Conservation (phyloP, 37 sponge, comb jelly and placozoan species). For the Mnemiopsis leidyi region DNA sequence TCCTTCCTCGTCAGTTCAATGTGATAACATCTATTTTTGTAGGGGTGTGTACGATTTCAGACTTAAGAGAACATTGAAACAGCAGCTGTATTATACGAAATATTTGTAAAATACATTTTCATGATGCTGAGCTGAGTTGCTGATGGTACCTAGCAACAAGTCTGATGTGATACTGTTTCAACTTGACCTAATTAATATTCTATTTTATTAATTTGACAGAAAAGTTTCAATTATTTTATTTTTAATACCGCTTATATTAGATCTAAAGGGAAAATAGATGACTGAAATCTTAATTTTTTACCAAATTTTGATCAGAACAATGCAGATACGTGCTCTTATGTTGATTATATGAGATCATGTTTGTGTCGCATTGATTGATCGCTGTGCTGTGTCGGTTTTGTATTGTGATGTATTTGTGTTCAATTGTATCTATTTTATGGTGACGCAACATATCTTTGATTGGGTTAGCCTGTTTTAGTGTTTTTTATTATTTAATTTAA, state of each 20-base stretch:
- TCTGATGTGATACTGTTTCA: not conserved
- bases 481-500: not conserved
- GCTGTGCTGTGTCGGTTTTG: not conserved
- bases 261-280: not conserved
- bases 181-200: not conserved
- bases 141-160: not conserved
- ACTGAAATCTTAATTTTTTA: not conserved
- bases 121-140: not conserved
- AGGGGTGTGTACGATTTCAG: slow-evolving; percentile 64
- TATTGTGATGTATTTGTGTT: not conserved
- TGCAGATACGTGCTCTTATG: too few species aligned
- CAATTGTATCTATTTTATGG: not conserved
- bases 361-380: too few species aligned
- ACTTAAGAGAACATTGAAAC: slow-evolving; percentile 49
- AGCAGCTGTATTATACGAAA: slow-evolving; percentile 61
- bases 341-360: too few species aligned
- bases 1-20: not conserved
- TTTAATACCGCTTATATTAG: not conserved
- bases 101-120: slow-evolving; percentile 4
- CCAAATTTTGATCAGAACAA: not conserved
- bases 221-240: not conserved
- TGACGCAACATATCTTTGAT: not conserved
- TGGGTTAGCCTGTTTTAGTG: not conserved
- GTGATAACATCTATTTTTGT: slow-evolving; percentile 46
- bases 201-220: slow-evolving; percentile 2